These are phyloP conservation scores for Antrozous pallidus DNA, from an alignment of 2,797 vertebrate genomes.

Conservation along the genomic window DNA sequence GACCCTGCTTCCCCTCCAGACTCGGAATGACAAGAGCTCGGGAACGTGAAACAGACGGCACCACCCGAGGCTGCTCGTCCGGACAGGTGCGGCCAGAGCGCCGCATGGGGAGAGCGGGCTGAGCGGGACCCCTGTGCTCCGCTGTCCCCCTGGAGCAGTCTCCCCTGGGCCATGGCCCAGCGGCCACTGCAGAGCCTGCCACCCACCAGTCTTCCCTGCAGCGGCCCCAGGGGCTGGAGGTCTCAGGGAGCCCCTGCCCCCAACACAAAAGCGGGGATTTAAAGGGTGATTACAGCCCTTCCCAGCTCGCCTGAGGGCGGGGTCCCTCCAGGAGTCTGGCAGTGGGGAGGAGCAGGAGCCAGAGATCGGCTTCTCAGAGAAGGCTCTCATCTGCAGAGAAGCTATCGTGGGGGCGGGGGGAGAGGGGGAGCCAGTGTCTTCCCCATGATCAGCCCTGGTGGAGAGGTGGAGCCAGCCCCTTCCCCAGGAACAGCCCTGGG, in stretches of 20 bases:
- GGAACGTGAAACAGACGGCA: accelerated
- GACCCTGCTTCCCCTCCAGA: background rate
- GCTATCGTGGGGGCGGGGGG: background rate
- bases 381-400: background rate
- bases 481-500: background rate
- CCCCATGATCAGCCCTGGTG: background rate
- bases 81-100: background rate
- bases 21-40: background rate
- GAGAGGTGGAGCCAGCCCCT: background rate
- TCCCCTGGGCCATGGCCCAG: background rate
- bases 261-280: background rate
- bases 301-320: background rate
- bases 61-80: background rate
- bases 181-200: background rate
- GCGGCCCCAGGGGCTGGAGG: background rate
- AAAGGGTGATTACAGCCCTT: background rate
- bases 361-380: background rate
- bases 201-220: background rate
- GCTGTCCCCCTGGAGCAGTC: background rate
- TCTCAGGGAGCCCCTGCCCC: background rate
- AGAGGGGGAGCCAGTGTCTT: background rate
- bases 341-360: accelerated
- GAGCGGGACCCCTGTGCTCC: accelerated
- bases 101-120: accelerated
- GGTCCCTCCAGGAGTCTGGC: background rate